These are phyloP conservation scores for Heliconius aoede DNA, from an alignment of 2,888 invertebrate genomes.

Conservation along the genomic window DNA sequence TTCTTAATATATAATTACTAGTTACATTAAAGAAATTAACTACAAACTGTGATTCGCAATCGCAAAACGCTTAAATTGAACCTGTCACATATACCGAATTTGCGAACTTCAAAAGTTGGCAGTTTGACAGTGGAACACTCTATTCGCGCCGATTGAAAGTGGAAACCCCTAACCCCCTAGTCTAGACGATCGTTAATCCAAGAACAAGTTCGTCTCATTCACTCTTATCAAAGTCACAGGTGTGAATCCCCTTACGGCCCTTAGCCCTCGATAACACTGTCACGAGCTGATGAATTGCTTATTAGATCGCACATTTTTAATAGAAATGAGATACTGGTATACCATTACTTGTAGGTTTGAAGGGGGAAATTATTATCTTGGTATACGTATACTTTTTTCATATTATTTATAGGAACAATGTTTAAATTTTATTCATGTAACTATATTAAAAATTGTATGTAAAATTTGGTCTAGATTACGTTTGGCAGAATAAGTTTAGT, in stretches of 20 bases:
- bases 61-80: conserved; percentile 23
- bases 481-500: too few relatives aligned
- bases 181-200: conserved; percentile 68
- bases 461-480: too few relatives aligned
- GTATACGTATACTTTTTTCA: background rate
- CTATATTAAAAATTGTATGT: too few relatives aligned
- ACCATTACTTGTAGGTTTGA: conserved; percentile 2
- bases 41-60: background rate
- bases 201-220: conserved; percentile 67
- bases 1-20: background rate
- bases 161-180: conserved; percentile 40
- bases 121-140: conserved; percentile 28
- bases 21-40: background rate
- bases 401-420: background rate
- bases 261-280: conserved; percentile 69
- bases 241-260: conserved; percentile 54
- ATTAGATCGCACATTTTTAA: conserved; percentile 64
- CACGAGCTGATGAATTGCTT: conserved; percentile 79
- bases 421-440: too few relatives aligned
- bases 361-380: background rate
- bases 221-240: conserved; percentile 70
- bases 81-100: conserved; percentile 30
- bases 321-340: conserved; percentile 24
- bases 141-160: conserved; percentile 22
- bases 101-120: conserved; percentile 24